These are phyloP conservation scores for Brachionus paranguensis DNA, from an alignment of 1,140 invertebrate genomes.

Conservation along the genomic window DNA sequence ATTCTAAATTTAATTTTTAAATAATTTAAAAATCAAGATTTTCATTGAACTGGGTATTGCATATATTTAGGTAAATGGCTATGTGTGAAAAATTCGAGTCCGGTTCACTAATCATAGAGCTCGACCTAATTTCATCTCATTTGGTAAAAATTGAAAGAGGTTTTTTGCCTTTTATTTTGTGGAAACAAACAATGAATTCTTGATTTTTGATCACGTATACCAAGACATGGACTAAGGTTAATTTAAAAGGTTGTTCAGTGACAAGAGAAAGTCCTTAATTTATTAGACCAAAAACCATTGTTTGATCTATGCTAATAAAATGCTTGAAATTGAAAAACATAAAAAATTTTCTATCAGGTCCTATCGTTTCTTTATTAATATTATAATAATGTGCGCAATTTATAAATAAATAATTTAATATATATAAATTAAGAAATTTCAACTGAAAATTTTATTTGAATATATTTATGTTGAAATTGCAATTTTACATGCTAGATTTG, in stretches of 20 bases:
- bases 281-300: background rate
- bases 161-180: background rate
- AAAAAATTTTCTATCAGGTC: background rate
- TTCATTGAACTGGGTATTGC: background rate
- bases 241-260: too few species aligned
- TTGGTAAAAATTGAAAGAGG: background rate
- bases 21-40: background rate
- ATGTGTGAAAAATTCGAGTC: background rate
- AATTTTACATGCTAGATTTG: background rate
- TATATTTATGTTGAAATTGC: background rate
- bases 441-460: background rate
- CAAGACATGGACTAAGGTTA: too few species aligned
- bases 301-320: constrained; percentile 26
- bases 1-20: background rate
- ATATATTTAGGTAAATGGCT: background rate
- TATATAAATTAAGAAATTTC: background rate
- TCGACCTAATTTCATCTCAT: background rate
- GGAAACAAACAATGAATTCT: background rate
- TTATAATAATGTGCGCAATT: constrained; percentile 35
- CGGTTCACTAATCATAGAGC: background rate
- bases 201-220: background rate
- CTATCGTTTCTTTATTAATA: constrained; percentile 5
- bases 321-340: background rate
- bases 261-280: background rate
- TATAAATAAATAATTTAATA: background rate